phyloP scores from a whole-genome alignment of 2,888 invertebrate species.

The Heteromyza rotundicornis region DNA sequence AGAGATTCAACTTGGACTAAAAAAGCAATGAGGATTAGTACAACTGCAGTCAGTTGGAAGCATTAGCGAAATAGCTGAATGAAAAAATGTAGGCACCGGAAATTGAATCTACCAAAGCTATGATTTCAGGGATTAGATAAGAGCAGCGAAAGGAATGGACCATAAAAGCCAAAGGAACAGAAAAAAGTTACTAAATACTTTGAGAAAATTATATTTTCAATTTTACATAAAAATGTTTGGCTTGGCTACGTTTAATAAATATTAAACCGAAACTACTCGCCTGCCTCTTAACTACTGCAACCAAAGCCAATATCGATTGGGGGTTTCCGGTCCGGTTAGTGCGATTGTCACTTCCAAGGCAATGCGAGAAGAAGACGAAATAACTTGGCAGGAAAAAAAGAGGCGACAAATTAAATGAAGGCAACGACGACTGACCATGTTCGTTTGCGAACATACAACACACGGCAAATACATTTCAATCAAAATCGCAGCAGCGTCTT shows the following conservation, averaged over 20 bases:
- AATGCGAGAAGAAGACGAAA: constrained; percentile 1
- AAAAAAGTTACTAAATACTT: too few relatives aligned
- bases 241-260: constrained; percentile 12
- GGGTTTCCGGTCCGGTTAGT: background rate
- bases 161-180: too few relatives aligned
- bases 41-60: background rate
- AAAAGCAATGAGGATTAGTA: background rate
- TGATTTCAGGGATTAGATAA: background rate
- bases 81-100: background rate
- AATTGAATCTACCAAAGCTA: background rate
- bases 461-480: constrained; percentile 4
- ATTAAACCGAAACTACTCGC: constrained; percentile 1
- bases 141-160: background rate
- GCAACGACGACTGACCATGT: constrained; percentile 1
- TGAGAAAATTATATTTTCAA: too few relatives aligned
- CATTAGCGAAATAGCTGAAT: background rate
- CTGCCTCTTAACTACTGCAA: too few relatives aligned
- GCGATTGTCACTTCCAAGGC: too few relatives aligned
- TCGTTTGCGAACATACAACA: background rate
- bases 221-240: background rate
- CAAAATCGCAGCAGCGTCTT: constrained; percentile 13
- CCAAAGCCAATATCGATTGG: background rate
- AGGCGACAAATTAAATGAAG: constrained; percentile 4
- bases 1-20: too few relatives aligned
- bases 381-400: background rate